phyloP scores from a whole-genome alignment of 2,888 invertebrate genomes.

The Norana najaformis region DNA sequence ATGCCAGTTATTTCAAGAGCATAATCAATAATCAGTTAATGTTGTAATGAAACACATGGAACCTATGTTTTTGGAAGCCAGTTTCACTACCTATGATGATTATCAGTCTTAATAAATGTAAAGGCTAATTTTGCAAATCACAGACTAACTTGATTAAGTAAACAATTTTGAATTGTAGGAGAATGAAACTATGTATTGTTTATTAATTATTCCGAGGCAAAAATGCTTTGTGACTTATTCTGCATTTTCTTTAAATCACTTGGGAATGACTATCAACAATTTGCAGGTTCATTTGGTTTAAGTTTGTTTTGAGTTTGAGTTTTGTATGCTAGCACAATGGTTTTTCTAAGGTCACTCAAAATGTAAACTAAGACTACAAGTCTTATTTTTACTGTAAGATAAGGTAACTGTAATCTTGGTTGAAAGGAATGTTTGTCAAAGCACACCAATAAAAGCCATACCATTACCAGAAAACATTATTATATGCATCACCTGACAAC shows the following conservation, averaged over 20 bases:
- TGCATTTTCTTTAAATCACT: neutral
- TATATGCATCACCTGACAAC: neutral
- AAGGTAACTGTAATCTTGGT: neutral
- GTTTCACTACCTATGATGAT: neutral
- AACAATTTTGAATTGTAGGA: slow-evolving; percentile 4
- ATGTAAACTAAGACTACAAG: neutral
- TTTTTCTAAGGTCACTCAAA: neutral
- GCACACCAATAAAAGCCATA: neutral
- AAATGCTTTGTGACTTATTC: neutral
- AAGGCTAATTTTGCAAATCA: neutral
- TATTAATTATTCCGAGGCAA: neutral
- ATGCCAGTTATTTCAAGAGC: neutral
- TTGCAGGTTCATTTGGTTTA: neutral
- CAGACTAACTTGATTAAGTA: neutral
- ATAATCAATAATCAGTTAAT: neutral
- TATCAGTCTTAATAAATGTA: neutral
- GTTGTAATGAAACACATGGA: neutral
- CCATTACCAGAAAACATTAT: neutral
- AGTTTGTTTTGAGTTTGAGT: neutral
- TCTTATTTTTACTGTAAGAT: neutral
- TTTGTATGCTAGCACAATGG: neutral
- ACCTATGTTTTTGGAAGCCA: neutral
- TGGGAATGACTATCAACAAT: neutral
- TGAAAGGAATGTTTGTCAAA: neutral
- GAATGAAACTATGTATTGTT: neutral